Evolutionary conservation across 2,113 vertebrate species (phyloP), one percentile per base, ranked within the genome.

Genomic region (Sceloporus tristichus): DNA sequence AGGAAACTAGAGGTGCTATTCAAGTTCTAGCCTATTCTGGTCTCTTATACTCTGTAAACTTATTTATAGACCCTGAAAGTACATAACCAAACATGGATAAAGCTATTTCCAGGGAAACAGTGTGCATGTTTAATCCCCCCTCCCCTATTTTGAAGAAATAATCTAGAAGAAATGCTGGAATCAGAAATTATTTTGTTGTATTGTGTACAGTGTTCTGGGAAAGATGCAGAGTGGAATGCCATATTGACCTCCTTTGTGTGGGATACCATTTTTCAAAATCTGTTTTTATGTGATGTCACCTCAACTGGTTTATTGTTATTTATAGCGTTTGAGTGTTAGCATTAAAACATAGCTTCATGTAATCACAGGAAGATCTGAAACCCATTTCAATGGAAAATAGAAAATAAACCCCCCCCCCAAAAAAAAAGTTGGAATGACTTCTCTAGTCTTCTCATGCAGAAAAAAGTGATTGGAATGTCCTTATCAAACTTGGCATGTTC

Each of bases 11-110:
- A 79, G 4, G 34, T 53, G 0, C 0, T 56, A 84, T 91, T 73
- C 53, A 66, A 2, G 25, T 83, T 53, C 10, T 86, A 7, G 9
- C 81, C 38, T 87, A 4, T 85, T 59, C 40, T 86, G 5, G 19
- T 91, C 9, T 92, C 88, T 86, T 78, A 88, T 3, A 56, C 7
- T 78, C 0, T 0, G 54, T 75, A 87, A 2, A 56, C 42, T 89
- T 91, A 59, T 82, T 92, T 91, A 90, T 65, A 91, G 84, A 18
- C 6, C 3, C 85, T 93, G 85, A 79, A 85, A 92, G 13, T 14
- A 82, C 62, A 16, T 56, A 87, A 56, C 10, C 76, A 77, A 92
- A 88, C 86, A 76, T 80, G 65, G 66, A 71, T 79, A 87, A 92
- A 87, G 74, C 42, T 66, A 34, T 89, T 93, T 87, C 82, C 5